Percentiles rank a stretch among this genome's conserved stretches.
These are phyloP conservation scores for Gallirallus australis DNA, from an alignment of 2,797 vertebrate species.

Conservation along the genomic window DNA sequence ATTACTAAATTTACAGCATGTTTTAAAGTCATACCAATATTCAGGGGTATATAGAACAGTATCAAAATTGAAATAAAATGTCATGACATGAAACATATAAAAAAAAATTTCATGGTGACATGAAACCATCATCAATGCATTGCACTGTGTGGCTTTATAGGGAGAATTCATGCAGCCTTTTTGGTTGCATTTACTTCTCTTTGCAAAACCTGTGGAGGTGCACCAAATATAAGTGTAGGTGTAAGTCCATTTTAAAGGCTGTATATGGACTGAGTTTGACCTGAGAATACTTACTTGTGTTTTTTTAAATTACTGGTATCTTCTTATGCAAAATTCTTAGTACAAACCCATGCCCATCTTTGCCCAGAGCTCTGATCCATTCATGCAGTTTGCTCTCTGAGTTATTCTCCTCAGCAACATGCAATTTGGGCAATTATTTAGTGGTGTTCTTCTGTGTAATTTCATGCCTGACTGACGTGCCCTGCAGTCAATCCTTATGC, in stretches of 20 bases:
- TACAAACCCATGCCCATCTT: background rate
- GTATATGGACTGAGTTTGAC: background rate
- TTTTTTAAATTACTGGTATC: background rate
- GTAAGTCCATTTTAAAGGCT: background rate
- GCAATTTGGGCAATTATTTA: conserved; percentile 44
- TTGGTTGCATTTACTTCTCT: background rate
- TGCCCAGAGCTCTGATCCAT: background rate
- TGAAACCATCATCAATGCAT: background rate
- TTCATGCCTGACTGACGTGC: conserved; percentile 49
- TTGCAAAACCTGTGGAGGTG: background rate
- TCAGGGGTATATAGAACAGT: background rate
- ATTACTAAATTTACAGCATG: background rate
- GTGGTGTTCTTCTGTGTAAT: conserved; percentile 20
- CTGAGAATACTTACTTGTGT: background rate
- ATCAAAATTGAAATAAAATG: background rate
- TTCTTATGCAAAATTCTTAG: background rate
- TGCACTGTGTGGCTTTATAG: background rate
- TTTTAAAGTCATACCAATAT: background rate
- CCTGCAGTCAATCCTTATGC: conserved; percentile 13
- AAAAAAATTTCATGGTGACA: background rate
- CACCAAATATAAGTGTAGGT: background rate
- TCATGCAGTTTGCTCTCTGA: background rate
- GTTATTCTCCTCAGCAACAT: background rate
- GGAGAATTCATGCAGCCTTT: background rate
- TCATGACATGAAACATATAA: no score